Base-by-base conservation (phyloP, 1,140 invertebrate genomes). In the Diabrotica undecimpunctata region DNA sequence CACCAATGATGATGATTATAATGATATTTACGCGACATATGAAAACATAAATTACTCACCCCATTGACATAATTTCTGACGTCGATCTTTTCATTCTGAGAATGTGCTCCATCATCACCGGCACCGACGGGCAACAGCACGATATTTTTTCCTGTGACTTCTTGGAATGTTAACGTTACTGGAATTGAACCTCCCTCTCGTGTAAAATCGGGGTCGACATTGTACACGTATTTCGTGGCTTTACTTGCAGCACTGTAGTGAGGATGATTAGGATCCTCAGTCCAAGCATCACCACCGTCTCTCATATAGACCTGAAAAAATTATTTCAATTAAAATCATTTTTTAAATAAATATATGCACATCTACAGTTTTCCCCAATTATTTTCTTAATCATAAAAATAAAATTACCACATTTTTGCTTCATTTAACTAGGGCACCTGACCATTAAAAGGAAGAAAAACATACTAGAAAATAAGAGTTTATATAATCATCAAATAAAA, bases 1-100 rank as follows among this genome's bases (percentile, higher is more conserved):
- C n/a, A n/a, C n/a, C n/a, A n/a, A n/a, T n/a, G n/a, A 25, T 25
- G 4, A 25, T 25, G 25, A 25, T 25, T 25, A 25, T 25, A 4
- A 25, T 25, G 4, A 25, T 25, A 25, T 25, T 25, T 25, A 25
- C 25, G 25, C 25, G 25, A 25, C 4, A 25, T 25, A 2, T 25
- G 25, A 25, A 25, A 25, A 25, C 25, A 25, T 25, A 25, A 25
- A 25, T 25, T 25, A 83, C 88, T 87, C 83, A 97, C 94, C 66
- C 96, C 96, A 81, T 95, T 87, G 71, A 98, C 95, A 74, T 97
- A 98, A 81, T 98, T 98, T 58, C 84, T 82, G 62, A 91, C 82
- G 82, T 97, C 90, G 69, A 98, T 85, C 80, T 99, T 99, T 80
- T 99, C 97, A 83, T 98, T 98, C 81, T 98, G 97, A 0, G 95